phyloP scores from a whole-genome alignment of 2,797 vertebrate genomes.

The Rhynchonycteris naso region DNA sequence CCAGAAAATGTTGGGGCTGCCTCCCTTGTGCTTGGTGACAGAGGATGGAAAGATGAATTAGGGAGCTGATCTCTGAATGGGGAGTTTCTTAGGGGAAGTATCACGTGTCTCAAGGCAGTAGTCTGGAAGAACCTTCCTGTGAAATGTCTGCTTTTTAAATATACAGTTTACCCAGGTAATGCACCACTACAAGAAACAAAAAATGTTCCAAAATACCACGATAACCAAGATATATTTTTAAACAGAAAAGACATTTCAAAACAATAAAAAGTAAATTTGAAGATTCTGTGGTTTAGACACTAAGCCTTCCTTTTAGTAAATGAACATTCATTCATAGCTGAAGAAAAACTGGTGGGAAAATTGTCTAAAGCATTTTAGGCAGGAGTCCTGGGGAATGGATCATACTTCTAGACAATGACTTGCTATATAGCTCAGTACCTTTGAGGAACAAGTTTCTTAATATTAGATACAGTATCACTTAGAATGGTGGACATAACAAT shows the following conservation, averaged over 20 bases:
- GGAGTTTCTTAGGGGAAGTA: not conserved
- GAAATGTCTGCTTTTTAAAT: not conserved
- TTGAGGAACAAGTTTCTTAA: not conserved
- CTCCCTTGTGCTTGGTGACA: not conserved
- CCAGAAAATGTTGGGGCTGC: not conserved
- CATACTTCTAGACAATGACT: not conserved
- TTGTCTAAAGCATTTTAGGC: not conserved
- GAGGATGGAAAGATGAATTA: not conserved
- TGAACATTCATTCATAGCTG: not conserved
- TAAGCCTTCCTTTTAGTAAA: not conserved
- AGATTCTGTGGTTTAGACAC: not conserved
- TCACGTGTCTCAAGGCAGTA: not conserved
- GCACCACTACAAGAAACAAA: not conserved
- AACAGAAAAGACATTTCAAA: not conserved
- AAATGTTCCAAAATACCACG: not conserved
- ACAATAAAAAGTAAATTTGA: slow-evolving; percentile 20
- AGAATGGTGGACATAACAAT: not conserved
- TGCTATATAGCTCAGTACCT: not conserved
- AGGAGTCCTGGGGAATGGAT: not conserved
- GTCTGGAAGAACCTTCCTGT: not conserved
- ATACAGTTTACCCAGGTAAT: not conserved
- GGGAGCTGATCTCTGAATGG: not conserved
- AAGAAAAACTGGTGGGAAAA: not conserved
- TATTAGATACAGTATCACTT: not conserved
- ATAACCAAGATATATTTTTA: not conserved